phyloP scores from a whole-genome alignment of 2,888 invertebrate species.

The Chloroclysta siterata region DNA sequence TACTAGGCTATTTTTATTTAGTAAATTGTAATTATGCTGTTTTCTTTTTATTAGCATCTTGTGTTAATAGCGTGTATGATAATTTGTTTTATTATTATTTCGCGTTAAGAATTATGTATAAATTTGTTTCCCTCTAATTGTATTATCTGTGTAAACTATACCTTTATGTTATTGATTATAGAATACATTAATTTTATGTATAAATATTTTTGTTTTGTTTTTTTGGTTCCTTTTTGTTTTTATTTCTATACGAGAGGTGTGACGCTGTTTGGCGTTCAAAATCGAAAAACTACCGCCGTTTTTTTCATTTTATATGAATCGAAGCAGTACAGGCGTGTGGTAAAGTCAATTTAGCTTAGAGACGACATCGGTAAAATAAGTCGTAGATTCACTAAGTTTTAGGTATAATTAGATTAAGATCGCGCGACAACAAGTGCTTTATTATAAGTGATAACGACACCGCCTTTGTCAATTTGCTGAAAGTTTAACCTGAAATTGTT shows the following conservation, averaged over 20 bases:
- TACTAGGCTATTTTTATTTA: constrained; percentile 67
- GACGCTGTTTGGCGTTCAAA: background rate
- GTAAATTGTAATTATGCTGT: constrained; percentile 81
- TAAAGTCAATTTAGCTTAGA: constrained; percentile 32
- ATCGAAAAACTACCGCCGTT: background rate
- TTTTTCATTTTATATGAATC: background rate
- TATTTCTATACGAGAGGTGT: constrained; percentile 43
- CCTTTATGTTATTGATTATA: constrained; percentile 83
- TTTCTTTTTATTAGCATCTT: constrained; percentile 74
- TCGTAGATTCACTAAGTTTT: constrained; percentile 13
- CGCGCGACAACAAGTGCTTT: constrained; percentile 35
- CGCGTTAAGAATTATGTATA: constrained; percentile 83
- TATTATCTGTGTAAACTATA: constrained; percentile 83
- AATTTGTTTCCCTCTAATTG: constrained; percentile 84
- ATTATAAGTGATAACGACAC: constrained; percentile 30
- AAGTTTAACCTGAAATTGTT: constrained; percentile 13
- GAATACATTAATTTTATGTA: constrained; percentile 85
- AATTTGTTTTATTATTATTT: constrained; percentile 79
- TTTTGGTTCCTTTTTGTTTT: constrained; percentile 52
- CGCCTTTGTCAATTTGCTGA: constrained; percentile 29
- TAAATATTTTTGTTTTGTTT: constrained; percentile 74
- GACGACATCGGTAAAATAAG: constrained; percentile 19
- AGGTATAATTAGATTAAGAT: constrained; percentile 18
- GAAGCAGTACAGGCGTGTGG: constrained; percentile 8
- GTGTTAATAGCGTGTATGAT: constrained; percentile 80